Base-by-base conservation (phyloP, 2,797 vertebrate genomes). In the Smutsia gigantea region DNA sequence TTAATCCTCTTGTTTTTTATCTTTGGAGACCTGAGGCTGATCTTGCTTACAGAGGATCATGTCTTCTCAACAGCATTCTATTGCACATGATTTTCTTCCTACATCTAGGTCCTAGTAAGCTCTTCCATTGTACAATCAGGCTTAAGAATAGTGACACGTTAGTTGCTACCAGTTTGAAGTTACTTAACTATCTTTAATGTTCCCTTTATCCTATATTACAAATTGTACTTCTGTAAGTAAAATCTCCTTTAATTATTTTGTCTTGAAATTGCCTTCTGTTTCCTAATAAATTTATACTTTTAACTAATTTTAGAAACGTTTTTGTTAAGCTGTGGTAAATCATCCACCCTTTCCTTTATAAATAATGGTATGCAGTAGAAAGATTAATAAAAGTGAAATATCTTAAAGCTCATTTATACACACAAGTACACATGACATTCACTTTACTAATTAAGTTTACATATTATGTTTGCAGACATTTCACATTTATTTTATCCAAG, bases 51-150 rank as follows among this genome's bases (percentile, higher is more conserved):
- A 25, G 27, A 23, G 3, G 10, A 10, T 68, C 37, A 61, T 7
- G 3, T 68, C 18, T 25, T 66, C 12, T 78, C 6, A 42, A 69
- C 18, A 64, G 0, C 0, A 61, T 25, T 14, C 31, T 39, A 5
- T 0, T 37, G 0, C 8, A 31, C 2, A 7, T 17, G 12, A 68
- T 7, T 46, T 17, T 29, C 2, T 61, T 21, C 4, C 14, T 68
- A 7, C 9, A 8, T 53, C 27, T 6, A 66, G 14, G 37, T 59
- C 14, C 34, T 61, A 27, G 14, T 0, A 92, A n/a, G 11, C 29
- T 23, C 21, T 71, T 23, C 11, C 7, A 27, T 25, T 93, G 14
- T 77, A 25, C 19, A 77, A 10, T 29, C 13, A 42, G 4, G 4
- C 4, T 77, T 64, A 77, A 55, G 46, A 71, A 74, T 29, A 13